phyloP scores from a whole-genome alignment of 2,113 vertebrate species.

The Rutilus rutilus region DNA sequence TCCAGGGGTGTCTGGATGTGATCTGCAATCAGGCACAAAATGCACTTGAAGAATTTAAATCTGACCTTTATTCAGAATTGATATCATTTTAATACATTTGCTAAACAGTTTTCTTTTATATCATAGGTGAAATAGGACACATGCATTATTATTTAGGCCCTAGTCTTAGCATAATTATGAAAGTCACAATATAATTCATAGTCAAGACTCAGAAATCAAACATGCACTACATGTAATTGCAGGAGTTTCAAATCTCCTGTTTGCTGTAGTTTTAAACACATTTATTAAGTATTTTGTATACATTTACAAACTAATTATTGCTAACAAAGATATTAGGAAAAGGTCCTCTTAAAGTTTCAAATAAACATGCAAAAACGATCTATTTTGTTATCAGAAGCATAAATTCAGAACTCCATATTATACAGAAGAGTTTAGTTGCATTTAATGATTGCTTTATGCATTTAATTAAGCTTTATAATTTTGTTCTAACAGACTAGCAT shows the following conservation, averaged over 20 bases:
- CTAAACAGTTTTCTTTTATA: not conserved
- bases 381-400: not conserved
- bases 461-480: not conserved
- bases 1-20: not conserved
- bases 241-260: not conserved
- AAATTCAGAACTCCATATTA: not conserved
- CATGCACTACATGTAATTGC: not conserved
- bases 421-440: not conserved
- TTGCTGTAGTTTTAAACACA: not conserved
- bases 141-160: not conserved
- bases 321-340: not conserved
- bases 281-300: not conserved
- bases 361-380: not conserved
- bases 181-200: not conserved
- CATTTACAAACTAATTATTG: not conserved
- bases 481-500: not conserved
- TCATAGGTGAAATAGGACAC: not conserved
- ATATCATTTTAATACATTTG: not conserved
- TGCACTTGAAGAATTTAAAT: not conserved
- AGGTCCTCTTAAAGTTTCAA: not conserved
- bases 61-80: not conserved
- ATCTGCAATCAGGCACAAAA: not conserved
- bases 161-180: not conserved
- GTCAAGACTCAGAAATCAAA: not conserved
- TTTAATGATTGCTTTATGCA: not conserved